phyloP scores from a whole-genome alignment of 2,888 invertebrate genomes.

The Strigamia crassipes region DNA sequence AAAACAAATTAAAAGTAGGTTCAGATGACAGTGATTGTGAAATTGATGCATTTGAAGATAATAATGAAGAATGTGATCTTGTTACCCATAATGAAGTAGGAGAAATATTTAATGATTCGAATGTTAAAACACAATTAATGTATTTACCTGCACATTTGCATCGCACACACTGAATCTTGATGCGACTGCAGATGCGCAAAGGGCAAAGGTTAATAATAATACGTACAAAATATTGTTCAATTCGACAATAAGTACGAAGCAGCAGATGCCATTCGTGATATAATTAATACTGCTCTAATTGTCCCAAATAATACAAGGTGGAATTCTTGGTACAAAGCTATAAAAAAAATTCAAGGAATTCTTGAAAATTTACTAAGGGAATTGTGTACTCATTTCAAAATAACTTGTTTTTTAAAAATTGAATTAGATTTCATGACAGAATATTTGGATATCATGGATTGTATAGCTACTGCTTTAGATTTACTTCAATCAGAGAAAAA shows the following conservation, averaged over 20 bases:
- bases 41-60: too few species aligned
- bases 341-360: background rate
- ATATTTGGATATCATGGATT: background rate
- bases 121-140: too few species aligned
- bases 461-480: background rate
- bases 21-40: too few species aligned
- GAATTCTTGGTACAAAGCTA: background rate
- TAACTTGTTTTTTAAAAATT: background rate
- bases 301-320: background rate
- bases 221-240: too few species aligned
- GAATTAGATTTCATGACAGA: background rate
- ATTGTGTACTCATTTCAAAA: background rate
- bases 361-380: background rate
- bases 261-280: background rate
- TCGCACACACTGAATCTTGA: too few species aligned
- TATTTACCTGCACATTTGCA: too few species aligned
- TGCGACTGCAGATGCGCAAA: too few species aligned
- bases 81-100: too few species aligned
- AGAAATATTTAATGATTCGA: too few species aligned
- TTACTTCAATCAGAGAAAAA: background rate
- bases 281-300: background rate
- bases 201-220: too few species aligned
- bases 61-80: too few species aligned
- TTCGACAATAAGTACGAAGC: background rate
- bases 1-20: too few species aligned